These are phyloP conservation scores for Aphelenchoides bicaudatus DNA, from an alignment of 2,888 invertebrate species.

Conservation along the genomic window DNA sequence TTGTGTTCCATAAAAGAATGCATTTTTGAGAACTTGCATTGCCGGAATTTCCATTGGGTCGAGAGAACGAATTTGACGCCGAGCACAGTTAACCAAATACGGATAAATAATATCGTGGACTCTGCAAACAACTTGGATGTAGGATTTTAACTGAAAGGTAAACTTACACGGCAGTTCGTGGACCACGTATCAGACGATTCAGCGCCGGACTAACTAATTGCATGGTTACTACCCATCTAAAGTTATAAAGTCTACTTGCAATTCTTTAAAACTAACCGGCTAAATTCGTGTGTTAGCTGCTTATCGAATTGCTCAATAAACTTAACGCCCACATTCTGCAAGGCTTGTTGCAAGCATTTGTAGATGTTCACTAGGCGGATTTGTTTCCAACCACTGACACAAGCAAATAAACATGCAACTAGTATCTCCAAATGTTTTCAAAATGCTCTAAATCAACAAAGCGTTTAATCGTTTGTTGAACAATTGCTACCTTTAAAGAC, in stretches of 20 bases:
- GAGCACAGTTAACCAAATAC: slow-evolving; percentile 36
- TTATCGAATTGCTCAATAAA: slow-evolving; percentile 14
- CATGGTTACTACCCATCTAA: slow-evolving; percentile 7
- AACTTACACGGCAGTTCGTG: no score
- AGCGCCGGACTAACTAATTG: slow-evolving; percentile 12
- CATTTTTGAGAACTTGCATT: slow-evolving; percentile 31
- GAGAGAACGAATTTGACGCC: slow-evolving; percentile 29
- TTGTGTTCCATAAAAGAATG: slow-evolving; percentile 33
- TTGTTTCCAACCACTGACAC: slow-evolving; percentile 41
- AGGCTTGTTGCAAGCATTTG: slow-evolving; percentile 18
- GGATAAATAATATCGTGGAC: slow-evolving; percentile 23
- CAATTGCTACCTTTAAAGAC: background rate
- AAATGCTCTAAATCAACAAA: slow-evolving; percentile 22
- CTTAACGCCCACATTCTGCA: slow-evolving; percentile 10
- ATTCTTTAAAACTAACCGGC: background rate
- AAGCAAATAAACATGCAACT: slow-evolving; percentile 37
- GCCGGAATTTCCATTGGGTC: slow-evolving; percentile 24
- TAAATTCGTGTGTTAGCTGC: background rate
- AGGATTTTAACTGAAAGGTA: no score
- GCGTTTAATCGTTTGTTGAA: background rate
- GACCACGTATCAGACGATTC: background rate
- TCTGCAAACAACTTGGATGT: no score
- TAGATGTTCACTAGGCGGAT: slow-evolving; percentile 8
- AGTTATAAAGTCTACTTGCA: no score
- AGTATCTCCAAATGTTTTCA: slow-evolving; percentile 29